Evolutionary conservation across 2,888 invertebrate species (phyloP), one percentile per base, ranked within the genome.

Genomic region (Platynereis dumerilii): DNA sequence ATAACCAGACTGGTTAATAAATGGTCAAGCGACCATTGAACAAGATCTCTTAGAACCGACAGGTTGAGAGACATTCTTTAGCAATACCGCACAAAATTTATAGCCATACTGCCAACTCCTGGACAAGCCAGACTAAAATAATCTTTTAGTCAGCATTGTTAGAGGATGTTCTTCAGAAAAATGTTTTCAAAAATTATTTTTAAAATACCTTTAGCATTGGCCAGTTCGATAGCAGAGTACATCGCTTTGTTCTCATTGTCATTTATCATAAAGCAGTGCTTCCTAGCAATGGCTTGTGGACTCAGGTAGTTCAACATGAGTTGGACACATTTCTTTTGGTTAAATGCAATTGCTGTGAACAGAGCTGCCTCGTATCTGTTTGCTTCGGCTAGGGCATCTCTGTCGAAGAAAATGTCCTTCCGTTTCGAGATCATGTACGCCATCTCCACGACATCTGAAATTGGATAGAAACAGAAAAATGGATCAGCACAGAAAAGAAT

Each of bases 301-400:
- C 74, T 70, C n/a, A 73, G 65, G 24, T 60, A 29, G n/a, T 55
- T 22, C 22, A 71, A 59, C 66, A 74, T 65, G 39, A 70, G 29
- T n/a, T 63, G 45, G 24, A 74, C 65, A 52, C 74, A 74, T 26
- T 62, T 62, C n/a, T 71, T 68, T 59, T 69, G 67, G 64, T 74
- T 66, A 66, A 70, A 74, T 53, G 65, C 67, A 15, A 73, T 59
- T 1, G 74, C 68, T 2, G 70, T 71, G 64, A 60, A 74, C 28
- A 74, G 56, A 1, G 72, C 70, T 1, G 74, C 72, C 52, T 72
- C 68, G 58, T 73, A 74, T 34, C 74, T 65, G 57, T 74, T 74
- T 2, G 70, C 70, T 26, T 74, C 72, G 2, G 68, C 66, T 60
- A 74, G 61, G 22, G 67, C 73, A 53, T 60, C 58, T 22, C 58